These are phyloP conservation scores for Rhingia rostrata DNA, from an alignment of 2,888 invertebrate species.

Conservation along the genomic window DNA sequence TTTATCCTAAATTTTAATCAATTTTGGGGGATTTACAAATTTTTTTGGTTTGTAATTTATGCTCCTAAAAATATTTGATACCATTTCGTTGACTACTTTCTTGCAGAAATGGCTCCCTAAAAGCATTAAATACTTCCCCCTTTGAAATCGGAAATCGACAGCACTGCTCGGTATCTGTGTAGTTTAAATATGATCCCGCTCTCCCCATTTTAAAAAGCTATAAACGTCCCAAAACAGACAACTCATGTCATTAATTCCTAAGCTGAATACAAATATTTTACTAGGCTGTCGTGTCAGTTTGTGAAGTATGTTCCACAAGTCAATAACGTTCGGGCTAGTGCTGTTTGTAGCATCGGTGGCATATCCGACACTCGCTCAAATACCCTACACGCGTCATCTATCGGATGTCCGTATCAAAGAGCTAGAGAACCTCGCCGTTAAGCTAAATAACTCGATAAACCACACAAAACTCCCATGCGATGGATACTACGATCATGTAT, in stretches of 20 bases:
- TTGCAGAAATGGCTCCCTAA: no score
- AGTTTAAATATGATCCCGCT: no score
- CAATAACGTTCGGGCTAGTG: conserved; percentile 55
- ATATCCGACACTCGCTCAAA: conserved; percentile 72
- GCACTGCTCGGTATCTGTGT: no score
- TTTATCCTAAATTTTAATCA: no score
- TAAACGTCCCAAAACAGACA: no score
- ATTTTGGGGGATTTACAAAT: no score
- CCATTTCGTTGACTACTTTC: no score
- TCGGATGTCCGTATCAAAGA: conserved; percentile 79
- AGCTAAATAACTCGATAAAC: conserved; percentile 78
- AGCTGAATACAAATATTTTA: conserved; percentile 44
- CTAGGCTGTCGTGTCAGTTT: conserved; percentile 32
- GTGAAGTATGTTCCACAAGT: conserved; percentile 56
- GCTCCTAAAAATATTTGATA: no score
- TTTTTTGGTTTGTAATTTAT: no score
- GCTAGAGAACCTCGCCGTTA: conserved; percentile 77
- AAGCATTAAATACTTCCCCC: no score
- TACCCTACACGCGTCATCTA: conserved; percentile 77
- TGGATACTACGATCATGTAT: conserved; percentile 80
- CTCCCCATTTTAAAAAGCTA: no score
- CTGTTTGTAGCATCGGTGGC: conserved; percentile 8
- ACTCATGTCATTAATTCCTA: neutral
- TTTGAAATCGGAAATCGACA: no score
- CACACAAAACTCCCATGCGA: conserved; percentile 79